Evolutionary conservation across 2,888 invertebrate species (phyloP).

Genomic region (Caradrina kadenii): DNA sequence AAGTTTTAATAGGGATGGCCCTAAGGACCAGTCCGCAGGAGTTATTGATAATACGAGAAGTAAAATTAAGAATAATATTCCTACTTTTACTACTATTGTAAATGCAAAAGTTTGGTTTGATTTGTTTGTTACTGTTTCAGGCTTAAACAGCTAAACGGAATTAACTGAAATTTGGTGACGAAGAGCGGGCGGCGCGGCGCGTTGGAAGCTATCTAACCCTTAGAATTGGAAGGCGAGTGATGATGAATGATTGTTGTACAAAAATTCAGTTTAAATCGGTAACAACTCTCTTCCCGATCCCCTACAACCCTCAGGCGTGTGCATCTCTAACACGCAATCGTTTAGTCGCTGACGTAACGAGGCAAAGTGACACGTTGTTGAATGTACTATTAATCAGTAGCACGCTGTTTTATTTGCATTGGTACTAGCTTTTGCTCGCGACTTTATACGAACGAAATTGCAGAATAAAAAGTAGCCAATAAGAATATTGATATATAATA

Average conservation of each 20-base stretch:
- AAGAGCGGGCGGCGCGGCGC: too few relatives aligned
- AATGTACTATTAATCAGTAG: conserved; percentile 34
- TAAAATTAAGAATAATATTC: too few relatives aligned
- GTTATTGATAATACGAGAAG: background rate
- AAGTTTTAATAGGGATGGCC: background rate
- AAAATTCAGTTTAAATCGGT: background rate
- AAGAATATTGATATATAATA: too few relatives aligned
- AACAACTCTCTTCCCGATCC: background rate
- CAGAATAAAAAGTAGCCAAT: too few relatives aligned
- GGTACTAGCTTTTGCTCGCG: background rate
- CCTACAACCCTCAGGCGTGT: background rate
- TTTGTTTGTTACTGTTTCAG: too few relatives aligned
- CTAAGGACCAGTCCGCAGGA: too few relatives aligned
- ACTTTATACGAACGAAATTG: too few relatives aligned
- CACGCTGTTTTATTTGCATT: conserved; percentile 20
- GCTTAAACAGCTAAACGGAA: too few relatives aligned
- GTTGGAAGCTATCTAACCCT: too few relatives aligned
- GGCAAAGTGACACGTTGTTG: conserved; percentile 17
- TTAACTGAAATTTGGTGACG: too few relatives aligned
- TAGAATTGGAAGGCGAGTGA: background rate
- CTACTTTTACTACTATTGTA: too few relatives aligned
- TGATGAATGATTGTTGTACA: background rate
- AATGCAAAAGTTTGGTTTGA: too few relatives aligned
- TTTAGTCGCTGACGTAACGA: conserved; percentile 21
- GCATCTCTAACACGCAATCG: conserved; percentile 11